Conservation (phyloP, 1,140 invertebrate genomes). For the Leptonema lineaticorne region DNA sequence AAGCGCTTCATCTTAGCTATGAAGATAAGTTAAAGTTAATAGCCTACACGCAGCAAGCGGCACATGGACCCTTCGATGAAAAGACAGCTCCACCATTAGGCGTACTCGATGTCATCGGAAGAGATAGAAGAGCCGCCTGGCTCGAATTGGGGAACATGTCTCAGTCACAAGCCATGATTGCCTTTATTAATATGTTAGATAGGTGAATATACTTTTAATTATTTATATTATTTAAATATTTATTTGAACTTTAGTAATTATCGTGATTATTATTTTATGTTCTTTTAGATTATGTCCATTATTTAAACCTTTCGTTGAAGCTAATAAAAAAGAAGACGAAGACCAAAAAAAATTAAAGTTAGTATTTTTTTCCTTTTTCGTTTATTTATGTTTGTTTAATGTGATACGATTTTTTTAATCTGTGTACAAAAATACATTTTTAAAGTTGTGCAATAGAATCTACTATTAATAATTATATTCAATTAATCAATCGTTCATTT, state of each 20-base stretch:
- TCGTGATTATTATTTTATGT: not conserved
- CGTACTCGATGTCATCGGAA: slow-evolving; percentile 92
- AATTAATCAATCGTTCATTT: no score
- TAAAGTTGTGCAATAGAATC: no score
- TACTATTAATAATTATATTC: no score
- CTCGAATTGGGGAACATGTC: slow-evolving; percentile 84
- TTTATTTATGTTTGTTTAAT: no score
- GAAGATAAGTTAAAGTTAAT: slow-evolving; percentile 90
- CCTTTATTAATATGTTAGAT: slow-evolving; percentile 87
- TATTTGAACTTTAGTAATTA: not conserved
- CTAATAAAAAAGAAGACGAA: slow-evolving; percentile 82
- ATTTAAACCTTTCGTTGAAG: slow-evolving; percentile 90
- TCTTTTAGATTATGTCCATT: slow-evolving; percentile 71
- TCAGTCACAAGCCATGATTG: slow-evolving; percentile 83
- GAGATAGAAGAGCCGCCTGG: slow-evolving; percentile 91
- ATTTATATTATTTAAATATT: not conserved
- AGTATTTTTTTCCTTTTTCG: slow-evolving; percentile 35
- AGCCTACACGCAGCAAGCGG: slow-evolving; percentile 89
- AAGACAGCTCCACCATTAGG: slow-evolving; percentile 82
- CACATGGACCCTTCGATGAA: slow-evolving; percentile 78
- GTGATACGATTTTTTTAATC: no score
- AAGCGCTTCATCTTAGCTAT: slow-evolving; percentile 91
- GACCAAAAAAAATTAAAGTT: slow-evolving; percentile 66
- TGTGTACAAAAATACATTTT: no score
- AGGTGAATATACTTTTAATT: slow-evolving; percentile 48